Conservation (phyloP, 92 coral and sea anemone genomes). For the Desmophyllum pertusum region DNA sequence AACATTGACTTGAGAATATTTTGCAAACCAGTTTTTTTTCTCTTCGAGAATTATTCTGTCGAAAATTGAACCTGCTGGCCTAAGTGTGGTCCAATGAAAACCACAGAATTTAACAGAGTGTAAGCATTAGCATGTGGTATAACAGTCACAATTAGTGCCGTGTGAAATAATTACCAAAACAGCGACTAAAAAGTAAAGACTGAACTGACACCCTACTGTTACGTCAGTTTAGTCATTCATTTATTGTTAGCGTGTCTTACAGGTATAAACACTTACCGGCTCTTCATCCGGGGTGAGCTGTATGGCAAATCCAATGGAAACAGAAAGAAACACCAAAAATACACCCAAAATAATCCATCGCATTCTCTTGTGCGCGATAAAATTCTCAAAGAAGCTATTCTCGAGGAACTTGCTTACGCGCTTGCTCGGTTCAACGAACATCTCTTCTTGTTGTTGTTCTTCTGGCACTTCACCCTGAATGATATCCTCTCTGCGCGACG, state of each 20-base stretch:
- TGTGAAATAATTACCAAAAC: not conserved
- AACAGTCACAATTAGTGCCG: not conserved
- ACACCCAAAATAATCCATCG: conserved; percentile 87
- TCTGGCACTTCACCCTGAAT: conserved; percentile 41
- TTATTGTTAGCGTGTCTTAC: not conserved
- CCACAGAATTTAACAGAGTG: not conserved
- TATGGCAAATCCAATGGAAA: conserved; percentile 84
- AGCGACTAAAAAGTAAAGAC: not conserved
- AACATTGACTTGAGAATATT: not conserved
- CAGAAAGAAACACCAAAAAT: conserved; percentile 65
- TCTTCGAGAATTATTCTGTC: not conserved
- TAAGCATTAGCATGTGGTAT: not conserved
- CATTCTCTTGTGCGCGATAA: conserved; percentile 78
- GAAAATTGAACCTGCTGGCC: not conserved
- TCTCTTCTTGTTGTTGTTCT: conserved; percentile 52
- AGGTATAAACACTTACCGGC: conserved; percentile 67
- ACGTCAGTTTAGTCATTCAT: not conserved
- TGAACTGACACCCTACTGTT: not conserved
- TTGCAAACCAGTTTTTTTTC: not conserved
- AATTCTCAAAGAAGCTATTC: conserved; percentile 65
- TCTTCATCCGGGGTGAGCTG: conserved; percentile 89
- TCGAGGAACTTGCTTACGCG: conserved; percentile 70
- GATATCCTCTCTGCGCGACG: conserved; percentile 38
- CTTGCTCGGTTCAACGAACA: conserved; percentile 77
- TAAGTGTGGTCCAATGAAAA: not conserved